Conservation (phyloP, 64 coral and sea anemone genomes). For the Porites australiensis region DNA sequence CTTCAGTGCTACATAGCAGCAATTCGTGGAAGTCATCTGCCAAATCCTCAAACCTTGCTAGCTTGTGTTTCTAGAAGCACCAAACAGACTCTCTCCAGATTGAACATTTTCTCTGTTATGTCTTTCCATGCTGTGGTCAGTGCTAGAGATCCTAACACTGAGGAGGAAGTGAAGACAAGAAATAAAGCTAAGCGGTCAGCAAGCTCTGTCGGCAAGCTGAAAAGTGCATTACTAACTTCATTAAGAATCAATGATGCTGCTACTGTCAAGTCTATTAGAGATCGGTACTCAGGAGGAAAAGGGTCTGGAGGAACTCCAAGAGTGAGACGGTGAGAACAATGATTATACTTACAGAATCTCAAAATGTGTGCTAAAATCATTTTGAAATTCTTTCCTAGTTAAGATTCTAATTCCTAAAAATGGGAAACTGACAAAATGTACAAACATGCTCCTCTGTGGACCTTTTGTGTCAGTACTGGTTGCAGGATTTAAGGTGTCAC, state of each 20-base stretch:
- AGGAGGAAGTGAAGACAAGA: conserved; percentile 87
- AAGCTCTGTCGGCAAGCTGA: conserved; percentile 80
- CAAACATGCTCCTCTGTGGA: too few species aligned
- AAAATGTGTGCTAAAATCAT: not conserved
- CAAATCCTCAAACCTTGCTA: conserved; percentile 91
- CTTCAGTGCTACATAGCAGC: conserved; percentile 96
- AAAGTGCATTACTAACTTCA: conserved; percentile 87
- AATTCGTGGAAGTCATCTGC: conserved; percentile 78
- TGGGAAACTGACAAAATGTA: too few species aligned
- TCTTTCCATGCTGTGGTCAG: conserved; percentile 95
- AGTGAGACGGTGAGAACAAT: not conserved
- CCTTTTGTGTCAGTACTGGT: too few species aligned
- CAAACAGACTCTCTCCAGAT: conserved; percentile 84
- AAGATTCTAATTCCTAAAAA: too few species aligned
- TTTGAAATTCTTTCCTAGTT: too few species aligned
- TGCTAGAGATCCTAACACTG: conserved; percentile 80
- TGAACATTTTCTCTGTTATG: conserved; percentile 95
- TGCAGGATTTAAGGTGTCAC: too few species aligned
- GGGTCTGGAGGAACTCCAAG: conserved; percentile 29
- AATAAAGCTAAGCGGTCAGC: conserved; percentile 85
- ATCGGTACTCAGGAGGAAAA: conserved; percentile 70
- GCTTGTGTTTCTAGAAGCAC: conserved; percentile 87
- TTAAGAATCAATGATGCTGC: conserved; percentile 88
- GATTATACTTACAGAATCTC: not conserved
- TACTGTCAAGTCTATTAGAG: conserved; percentile 92